Evolutionary conservation across 1,140 invertebrate genomes (phyloP), one percentile per base, ranked within the genome.

Genomic region (Lepidostoma basale): DNA sequence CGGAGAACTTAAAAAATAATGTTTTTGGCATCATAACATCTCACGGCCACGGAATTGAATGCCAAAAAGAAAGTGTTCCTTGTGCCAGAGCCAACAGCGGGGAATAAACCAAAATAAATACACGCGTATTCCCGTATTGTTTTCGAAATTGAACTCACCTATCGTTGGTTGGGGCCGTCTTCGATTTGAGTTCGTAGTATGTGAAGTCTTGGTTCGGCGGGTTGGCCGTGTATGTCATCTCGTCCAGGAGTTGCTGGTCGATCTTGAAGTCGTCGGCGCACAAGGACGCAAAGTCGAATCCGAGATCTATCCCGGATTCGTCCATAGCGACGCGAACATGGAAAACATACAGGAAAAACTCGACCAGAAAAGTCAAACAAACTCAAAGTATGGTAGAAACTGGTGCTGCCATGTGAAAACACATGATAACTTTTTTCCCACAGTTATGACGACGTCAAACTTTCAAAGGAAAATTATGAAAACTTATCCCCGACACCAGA

Each of bases 251-350:
- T 77, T 77, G 84, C 77, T 80, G 85, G 42, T 67, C 64, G 76
- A 77, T 82, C 78, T 75, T 85, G 78, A 78, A 81, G 75, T 87
- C 83, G 70, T 84, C 84, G 71, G 84, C 78, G 70, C 84, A 77
- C 40, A 88, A 80, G 58, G 88, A 85, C 56, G 86, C 86, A 72
- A 89, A 82, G 82, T 90, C 89, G 74, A 88, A 90, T 68, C 86
- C 88, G 81, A 90, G 84, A 78, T 90, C 88, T 75, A 90, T 88
- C 44, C 88, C 89, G 67, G 88, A 90, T 77, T 90, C 89, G 81
- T 82, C 81, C 81, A 83, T 83, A 78, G 79, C 83, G 73, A 58
- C 75, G 76, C 74, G 71, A 16, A 25, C 49, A 59, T 42, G 60
- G 54, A 44, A 47, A 56, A 60, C 62, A 30, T 28, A 26, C 59